Evolutionary conservation across 2,888 invertebrate species (phyloP), one percentile per base, ranked within the genome.

Genomic region (Lithophane leautieri): DNA sequence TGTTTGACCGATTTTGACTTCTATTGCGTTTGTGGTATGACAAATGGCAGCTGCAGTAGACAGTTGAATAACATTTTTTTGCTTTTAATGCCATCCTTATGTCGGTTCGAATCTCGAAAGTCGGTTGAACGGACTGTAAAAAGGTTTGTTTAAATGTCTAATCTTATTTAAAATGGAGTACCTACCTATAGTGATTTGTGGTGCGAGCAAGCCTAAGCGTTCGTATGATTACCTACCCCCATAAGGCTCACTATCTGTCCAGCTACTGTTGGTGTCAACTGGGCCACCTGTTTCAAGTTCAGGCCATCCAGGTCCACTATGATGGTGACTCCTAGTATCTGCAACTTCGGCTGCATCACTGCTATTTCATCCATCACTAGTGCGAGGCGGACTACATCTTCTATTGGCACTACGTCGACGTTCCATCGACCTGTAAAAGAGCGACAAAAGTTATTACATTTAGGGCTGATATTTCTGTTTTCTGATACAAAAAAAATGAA

Each of bases 311-410:
- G 88, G 87, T 96, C 96, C n/a, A 96, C 94, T 8, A 96, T 90
- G 50, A 96, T 93, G 68, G 96, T 95, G 65, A 94, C 93, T 9
- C 96, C 96, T 12, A 96, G 90, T 79, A 96, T 94, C 87, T 96
- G 96, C 4, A 96, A 88, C 75, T 94, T 94, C 3, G 96, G 96
- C 83, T 96, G 95, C 94, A 95, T 92, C 12, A 92, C 89, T 0
- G 94, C 95, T 72, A 96, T 88, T 81, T 96, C 96, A 62, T 95
- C 95, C 96, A 96, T 95, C 0, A 95, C 82, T 0, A 96, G 87
- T 0, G 96, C 96, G 42, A 93, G 92, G 0, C 96, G 94, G 3
- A 95, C 93, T 22, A 96, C 94, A 73, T 96, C 96, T 6, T 90
- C 91, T 78, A 94, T 93, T 2, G 95, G 92, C 0, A 94, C 93